Evolutionary conservation across 2,113 vertebrate species (phyloP), one percentile per base, ranked within the genome.

Genomic region (Oreotrochilus melanogaster): DNA sequence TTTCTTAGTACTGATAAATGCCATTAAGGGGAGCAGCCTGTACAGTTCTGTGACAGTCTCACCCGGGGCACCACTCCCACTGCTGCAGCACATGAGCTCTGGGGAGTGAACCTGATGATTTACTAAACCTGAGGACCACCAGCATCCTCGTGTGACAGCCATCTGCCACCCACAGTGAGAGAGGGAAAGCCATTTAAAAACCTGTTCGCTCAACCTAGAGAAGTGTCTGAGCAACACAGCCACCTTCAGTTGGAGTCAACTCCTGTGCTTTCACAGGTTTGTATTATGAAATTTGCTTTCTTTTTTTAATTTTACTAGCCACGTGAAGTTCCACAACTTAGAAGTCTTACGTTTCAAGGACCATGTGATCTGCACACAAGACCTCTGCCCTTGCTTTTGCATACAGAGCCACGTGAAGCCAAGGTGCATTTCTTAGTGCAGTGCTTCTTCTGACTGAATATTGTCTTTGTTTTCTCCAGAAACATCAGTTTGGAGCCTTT

Each of bases 211-310:
- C 24, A 9, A 3, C 45, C 75, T 8, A 10, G 27, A 16, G 47
- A 42, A 24, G 14, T 5, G 14, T n/a, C 35, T 30, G 7, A 82
- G 78, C 65, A 42, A 3, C 0, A 11, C 0, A 35, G 10, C 15
- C 58, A 18, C 4, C 45, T 31, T 27, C 53, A 61, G 62, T 23
- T 1, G 3, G 57, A 19, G 51, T 1, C 51, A 64, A 4, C 31
- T 27, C 2, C 0, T 3, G 7, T 1, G 0, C 31, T 62, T 7
- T 5, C 43, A 33, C 3, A 14, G 14, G 17, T 67, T 35, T 9
- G 16, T 16, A 10, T 19, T 27, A 19, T 0, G 22, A 42, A 30
- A 69, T 17, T 9, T 37, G 24, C 4, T 39, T 45, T 21, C 42
- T 47, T 57, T 39, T 51, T 5, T 24, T 35, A 7, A n/a, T 6